Conservation (phyloP, 2,797 vertebrate species). For the Sebastes cheni region DNA sequence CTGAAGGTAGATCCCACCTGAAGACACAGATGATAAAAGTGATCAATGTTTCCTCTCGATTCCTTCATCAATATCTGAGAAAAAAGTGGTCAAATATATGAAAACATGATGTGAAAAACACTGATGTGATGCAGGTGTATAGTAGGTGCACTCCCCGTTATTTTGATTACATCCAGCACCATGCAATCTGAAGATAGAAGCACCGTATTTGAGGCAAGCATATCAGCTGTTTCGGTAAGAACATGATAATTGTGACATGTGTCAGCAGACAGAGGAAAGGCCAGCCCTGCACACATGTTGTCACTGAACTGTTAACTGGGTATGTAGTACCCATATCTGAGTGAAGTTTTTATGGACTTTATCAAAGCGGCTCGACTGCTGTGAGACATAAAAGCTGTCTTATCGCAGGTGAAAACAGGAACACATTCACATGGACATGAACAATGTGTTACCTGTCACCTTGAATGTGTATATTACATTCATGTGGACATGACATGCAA, state of each 20-base stretch:
- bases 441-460: background rate
- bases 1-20: conserved; percentile 93
- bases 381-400: background rate
- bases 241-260: too few relatives aligned
- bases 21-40: background rate
- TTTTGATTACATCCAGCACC: background rate
- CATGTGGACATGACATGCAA: too few relatives aligned
- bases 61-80: background rate
- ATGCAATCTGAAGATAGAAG: background rate
- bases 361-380: background rate
- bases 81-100: background rate
- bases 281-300: too few relatives aligned
- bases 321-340: background rate
- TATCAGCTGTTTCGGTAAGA: too few relatives aligned
- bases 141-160: background rate
- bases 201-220: too few relatives aligned
- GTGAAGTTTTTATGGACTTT: background rate
- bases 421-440: background rate
- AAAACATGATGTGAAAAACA: background rate
- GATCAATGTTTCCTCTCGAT: background rate
- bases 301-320: too few relatives aligned
- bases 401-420: background rate
- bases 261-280: too few relatives aligned
- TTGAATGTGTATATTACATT: background rate
- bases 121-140: background rate